phyloP scores from a whole-genome alignment of 2,113 vertebrate species.

The Ursus arctos region DNA sequence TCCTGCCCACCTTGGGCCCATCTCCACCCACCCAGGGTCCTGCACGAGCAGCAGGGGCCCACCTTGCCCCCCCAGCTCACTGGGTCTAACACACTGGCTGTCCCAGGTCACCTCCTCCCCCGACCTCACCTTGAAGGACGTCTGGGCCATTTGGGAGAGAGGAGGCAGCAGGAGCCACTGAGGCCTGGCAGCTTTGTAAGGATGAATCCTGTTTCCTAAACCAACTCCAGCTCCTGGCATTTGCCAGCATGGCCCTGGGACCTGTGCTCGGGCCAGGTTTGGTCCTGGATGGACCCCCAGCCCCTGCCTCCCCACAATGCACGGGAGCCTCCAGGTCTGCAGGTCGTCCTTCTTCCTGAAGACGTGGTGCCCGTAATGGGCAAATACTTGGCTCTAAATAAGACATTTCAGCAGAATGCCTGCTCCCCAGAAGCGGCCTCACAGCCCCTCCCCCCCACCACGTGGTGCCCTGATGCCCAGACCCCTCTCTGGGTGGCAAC shows the following conservation, averaged over 20 bases:
- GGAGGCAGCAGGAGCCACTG: background rate
- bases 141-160: fast-evolving
- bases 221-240: background rate
- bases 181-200: too few relatives aligned
- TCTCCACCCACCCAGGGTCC: background rate
- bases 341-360: background rate
- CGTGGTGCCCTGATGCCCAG: background rate
- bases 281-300: background rate
- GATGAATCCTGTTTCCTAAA: background rate
- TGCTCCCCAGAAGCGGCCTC: fast-evolving
- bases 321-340: background rate
- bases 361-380: background rate
- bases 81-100: background rate
- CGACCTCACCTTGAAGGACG: fast-evolving
- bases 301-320: background rate
- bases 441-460: background rate
- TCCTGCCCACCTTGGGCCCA: background rate
- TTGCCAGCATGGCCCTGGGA: fast-evolving
- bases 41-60: background rate
- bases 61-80: background rate
- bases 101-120: background rate
- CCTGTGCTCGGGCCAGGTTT: too few relatives aligned
- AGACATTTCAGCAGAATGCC: background rate
- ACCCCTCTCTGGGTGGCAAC: background rate
- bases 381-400: background rate